phyloP scores from a whole-genome alignment of 2,888 invertebrate species.

The Sesia apiformis region DNA sequence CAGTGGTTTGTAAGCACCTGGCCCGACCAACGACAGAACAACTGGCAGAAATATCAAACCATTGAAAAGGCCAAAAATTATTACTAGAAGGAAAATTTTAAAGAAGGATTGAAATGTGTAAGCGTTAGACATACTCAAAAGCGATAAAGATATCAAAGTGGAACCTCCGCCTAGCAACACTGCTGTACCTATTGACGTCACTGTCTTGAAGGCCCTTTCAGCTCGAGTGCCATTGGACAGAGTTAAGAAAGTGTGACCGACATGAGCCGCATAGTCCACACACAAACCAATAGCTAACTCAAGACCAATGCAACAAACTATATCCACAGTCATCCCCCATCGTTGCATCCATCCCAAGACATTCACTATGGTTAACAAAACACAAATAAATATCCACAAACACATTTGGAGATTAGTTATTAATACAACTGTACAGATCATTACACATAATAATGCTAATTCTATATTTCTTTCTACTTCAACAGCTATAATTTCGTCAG shows the following conservation, averaged over 20 bases:
- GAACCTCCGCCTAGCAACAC: conserved; percentile 86
- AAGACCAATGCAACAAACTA: conserved; percentile 86
- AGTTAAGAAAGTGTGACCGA: conserved; percentile 86
- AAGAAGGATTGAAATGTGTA: conserved; percentile 85
- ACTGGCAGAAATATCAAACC: conserved; percentile 85
- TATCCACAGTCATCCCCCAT: conserved; percentile 88
- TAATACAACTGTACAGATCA: conserved; percentile 83
- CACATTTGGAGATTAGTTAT: conserved; percentile 86
- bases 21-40: conserved; percentile 82
- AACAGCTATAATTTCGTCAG: conserved; percentile 83
- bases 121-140: conserved; percentile 81
- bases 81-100: conserved; percentile 84
- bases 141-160: conserved; percentile 81
- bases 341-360: conserved; percentile 86
- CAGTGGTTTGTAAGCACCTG: conserved; percentile 58
- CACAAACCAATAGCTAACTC: conserved; percentile 88
- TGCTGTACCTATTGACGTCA: conserved; percentile 83
- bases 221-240: conserved; percentile 64
- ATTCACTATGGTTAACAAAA: conserved; percentile 82
- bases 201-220: conserved; percentile 77
- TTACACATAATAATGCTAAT: conserved; percentile 84
- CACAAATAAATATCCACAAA: conserved; percentile 85
- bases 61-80: conserved; percentile 85
- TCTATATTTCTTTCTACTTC: conserved; percentile 86
- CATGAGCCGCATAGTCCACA: conserved; percentile 88